phyloP scores from a whole-genome alignment of 1,140 invertebrate genomes.

The Carposina sasakii region DNA sequence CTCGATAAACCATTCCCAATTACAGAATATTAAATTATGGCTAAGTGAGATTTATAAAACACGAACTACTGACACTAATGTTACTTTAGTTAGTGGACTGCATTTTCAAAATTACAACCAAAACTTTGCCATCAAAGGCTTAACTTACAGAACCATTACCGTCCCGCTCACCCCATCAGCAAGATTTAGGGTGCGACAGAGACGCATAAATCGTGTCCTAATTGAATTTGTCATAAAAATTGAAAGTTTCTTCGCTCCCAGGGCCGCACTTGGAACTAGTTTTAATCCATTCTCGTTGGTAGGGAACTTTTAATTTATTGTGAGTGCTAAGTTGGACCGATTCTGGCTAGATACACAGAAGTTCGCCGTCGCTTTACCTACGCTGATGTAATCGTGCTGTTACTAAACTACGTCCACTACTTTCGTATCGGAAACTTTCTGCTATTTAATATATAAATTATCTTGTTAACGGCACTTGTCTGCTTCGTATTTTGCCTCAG shows the following conservation, averaged over 20 bases:
- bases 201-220: constrained; percentile 58
- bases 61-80: constrained; percentile 22
- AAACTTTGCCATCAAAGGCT: constrained; percentile 51
- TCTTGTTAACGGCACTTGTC: too few relatives aligned
- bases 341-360: constrained; percentile 54
- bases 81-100: constrained; percentile 30
- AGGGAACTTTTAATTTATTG: constrained; percentile 69
- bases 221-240: constrained; percentile 72
- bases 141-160: constrained; percentile 28
- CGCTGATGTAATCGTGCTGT: constrained; percentile 40
- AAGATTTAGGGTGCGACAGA: constrained; percentile 38
- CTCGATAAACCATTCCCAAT: too few relatives aligned
- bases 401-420: constrained; percentile 15
- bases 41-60: too few relatives aligned
- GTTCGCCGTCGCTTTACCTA: constrained; percentile 55
- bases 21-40: too few relatives aligned
- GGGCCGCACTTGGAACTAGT: constrained; percentile 58
- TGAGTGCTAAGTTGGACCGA: constrained; percentile 65
- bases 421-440: too few relatives aligned
- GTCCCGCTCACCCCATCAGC: constrained; percentile 31
- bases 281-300: constrained; percentile 68
- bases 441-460: too few relatives aligned
- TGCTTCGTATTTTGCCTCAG: too few relatives aligned
- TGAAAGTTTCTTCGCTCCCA: constrained; percentile 62
- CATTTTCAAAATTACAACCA: constrained; percentile 44